Evolutionary conservation across 2,797 vertebrate species (phyloP).

Genomic region (Hippopotamyrus pictus): DNA sequence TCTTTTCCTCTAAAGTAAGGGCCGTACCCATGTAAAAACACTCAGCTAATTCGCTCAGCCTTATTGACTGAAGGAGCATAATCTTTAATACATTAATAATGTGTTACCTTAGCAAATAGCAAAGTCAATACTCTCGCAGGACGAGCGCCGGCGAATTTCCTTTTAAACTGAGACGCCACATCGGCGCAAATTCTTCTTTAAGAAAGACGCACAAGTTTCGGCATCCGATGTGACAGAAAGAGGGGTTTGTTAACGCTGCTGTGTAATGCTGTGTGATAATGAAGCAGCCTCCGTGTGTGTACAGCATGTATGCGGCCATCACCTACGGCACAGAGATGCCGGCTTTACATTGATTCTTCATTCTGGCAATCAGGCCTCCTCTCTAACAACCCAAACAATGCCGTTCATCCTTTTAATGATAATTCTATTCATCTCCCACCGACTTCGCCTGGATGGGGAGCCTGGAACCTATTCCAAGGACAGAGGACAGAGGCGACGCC

Average conservation of each 20-base stretch:
- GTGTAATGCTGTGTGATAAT: neutral
- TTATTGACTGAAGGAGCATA: neutral
- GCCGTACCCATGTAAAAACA: neutral
- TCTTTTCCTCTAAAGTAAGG: neutral
- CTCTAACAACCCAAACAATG: neutral
- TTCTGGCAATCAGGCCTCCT: neutral
- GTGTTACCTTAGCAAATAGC: neutral
- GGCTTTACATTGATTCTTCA: neutral
- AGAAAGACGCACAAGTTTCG: neutral
- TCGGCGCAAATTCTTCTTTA: neutral
- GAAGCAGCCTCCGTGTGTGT: neutral
- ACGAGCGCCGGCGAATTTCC: neutral
- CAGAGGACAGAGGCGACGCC: neutral
- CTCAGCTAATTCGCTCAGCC: neutral
- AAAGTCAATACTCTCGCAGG: neutral
- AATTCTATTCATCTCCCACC: neutral
- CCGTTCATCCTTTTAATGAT: neutral
- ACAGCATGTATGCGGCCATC: neutral
- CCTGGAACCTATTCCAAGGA: neutral
- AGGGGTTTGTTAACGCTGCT: neutral
- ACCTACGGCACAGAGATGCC: neutral
- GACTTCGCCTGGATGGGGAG: neutral
- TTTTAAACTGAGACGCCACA: neutral
- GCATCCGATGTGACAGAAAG: neutral
- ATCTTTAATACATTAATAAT: constrained; percentile 6